A percentile compares a stretch with the other conserved stretches of the same genome.
Evolutionary conservation across 2,113 vertebrate species (phyloP).

Genomic region (Phalacrocorax brasilianus): DNA sequence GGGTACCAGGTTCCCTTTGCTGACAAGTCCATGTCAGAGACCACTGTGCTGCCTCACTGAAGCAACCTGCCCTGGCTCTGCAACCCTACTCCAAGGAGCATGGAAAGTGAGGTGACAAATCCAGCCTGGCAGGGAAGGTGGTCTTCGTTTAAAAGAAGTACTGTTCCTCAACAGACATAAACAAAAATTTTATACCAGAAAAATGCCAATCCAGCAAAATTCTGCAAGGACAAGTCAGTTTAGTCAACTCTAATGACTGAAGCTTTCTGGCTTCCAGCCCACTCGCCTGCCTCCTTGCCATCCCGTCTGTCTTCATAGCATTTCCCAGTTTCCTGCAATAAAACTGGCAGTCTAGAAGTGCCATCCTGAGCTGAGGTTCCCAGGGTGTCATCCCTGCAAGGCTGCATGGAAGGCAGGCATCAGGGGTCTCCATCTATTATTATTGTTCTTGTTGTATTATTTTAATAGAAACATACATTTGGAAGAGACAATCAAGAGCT

Average conservation of each 20-base stretch:
- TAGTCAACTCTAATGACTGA: neutral
- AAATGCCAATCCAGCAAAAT: neutral
- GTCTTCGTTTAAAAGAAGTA: neutral
- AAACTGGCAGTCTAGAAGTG: neutral
- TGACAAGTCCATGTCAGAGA: neutral
- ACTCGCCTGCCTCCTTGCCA: neutral
- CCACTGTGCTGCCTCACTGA: fast-evolving
- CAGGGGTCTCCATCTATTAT: neutral
- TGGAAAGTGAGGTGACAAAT: neutral
- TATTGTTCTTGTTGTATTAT: neutral
- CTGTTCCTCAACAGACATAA: neutral
- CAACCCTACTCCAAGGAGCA: neutral
- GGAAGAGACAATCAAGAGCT: neutral
- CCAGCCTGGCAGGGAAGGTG: neutral
- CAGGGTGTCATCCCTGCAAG: neutral
- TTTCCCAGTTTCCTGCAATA: neutral
- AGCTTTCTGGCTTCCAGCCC: neutral
- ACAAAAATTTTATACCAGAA: neutral
- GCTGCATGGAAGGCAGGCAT: neutral
- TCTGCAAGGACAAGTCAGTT: neutral
- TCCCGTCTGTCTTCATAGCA: neutral
- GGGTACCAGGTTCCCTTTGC: neutral
- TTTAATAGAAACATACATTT: neutral
- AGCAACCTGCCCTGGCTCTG: neutral
- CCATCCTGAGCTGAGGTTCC: neutral